Base-by-base conservation (phyloP, 2,888 invertebrate genomes). In the Leptinotarsa tumamoca region DNA sequence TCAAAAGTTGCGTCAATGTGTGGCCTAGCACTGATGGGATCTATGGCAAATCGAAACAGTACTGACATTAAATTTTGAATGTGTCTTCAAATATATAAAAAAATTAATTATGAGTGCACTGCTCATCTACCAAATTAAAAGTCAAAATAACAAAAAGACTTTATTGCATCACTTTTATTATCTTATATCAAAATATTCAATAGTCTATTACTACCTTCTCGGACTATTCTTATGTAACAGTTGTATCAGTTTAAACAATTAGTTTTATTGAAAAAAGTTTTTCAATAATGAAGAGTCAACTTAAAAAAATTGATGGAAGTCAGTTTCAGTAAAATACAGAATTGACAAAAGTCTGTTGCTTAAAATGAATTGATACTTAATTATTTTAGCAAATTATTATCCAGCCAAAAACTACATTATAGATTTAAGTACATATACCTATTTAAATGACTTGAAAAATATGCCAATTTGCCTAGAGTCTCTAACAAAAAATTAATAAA, bases 121-220 rank as follows among this genome's bases (percentile, higher is more conserved):
- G 52, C 4, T 14, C n/a, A 52, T 17, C 15, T 17, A 18, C 17
- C 18, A 54, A 61, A 27, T 21, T 27, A 15, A 61, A 61, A 61
- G 2, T 14, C 61, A 13, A 43, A 58, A 63, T 63, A 63, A 63
- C 17, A 63, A 43, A 63, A 33, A 63, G 10, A 18, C n/a, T 63
- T 63, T 63, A 63, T 63, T 63, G 63, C 63, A 63, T 18, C 63
- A 63, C 63, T 33, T 63, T 63, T n/a, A 63, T 33, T 27, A 17
- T 63, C 63, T 33, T n/a, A 43, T 63, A 63, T 63, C 63, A 63
- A 63, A 63, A 63, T 63, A 58, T 23, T 58, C 54, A 63, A 33
- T 4, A 63, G 63, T 63, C 43, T 63, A 61, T 27, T 15, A 23
- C 58, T 58, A 58, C 58, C 17, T 23, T 58, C 27, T 58, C 10